These are phyloP conservation scores for Dryomyza anilis DNA, from an alignment of 2,888 invertebrate genomes.

Conservation along the genomic window DNA sequence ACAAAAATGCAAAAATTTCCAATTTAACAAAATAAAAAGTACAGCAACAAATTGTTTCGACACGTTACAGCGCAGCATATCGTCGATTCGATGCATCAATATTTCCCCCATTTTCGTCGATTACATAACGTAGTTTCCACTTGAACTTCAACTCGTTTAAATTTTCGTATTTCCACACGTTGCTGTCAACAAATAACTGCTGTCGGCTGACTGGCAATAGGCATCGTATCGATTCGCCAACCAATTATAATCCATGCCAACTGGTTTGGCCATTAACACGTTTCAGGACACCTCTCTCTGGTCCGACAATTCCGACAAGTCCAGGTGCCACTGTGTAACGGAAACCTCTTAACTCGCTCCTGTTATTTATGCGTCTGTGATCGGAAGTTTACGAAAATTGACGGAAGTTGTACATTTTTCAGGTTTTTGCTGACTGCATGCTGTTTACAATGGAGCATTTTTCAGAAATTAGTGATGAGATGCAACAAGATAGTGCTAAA, in stretches of 20 bases:
- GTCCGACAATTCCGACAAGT: conserved; percentile 1
- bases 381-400: conserved; percentile 34
- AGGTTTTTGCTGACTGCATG: too few species aligned
- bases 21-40: neutral
- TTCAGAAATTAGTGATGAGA: too few species aligned
- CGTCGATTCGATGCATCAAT: neutral
- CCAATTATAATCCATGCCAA: too few species aligned
- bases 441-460: too few species aligned
- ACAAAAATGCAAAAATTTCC: neutral
- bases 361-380: conserved; percentile 25
- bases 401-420: conserved; percentile 31
- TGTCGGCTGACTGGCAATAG: neutral
- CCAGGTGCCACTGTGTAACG: conserved; percentile 34
- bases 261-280: too few species aligned
- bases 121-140: conserved; percentile 33
- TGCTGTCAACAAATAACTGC: conserved; percentile 5
- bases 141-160: conserved; percentile 36
- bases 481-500: too few species aligned
- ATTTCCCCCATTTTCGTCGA: conserved; percentile 13
- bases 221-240: too few species aligned
- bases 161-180: conserved; percentile 11
- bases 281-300: neutral
- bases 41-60: neutral
- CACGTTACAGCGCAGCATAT: neutral
- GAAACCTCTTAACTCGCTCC: conserved; percentile 43